Conservation (phyloP, 2,888 invertebrate genomes). For the Cosmia trapezina region DNA sequence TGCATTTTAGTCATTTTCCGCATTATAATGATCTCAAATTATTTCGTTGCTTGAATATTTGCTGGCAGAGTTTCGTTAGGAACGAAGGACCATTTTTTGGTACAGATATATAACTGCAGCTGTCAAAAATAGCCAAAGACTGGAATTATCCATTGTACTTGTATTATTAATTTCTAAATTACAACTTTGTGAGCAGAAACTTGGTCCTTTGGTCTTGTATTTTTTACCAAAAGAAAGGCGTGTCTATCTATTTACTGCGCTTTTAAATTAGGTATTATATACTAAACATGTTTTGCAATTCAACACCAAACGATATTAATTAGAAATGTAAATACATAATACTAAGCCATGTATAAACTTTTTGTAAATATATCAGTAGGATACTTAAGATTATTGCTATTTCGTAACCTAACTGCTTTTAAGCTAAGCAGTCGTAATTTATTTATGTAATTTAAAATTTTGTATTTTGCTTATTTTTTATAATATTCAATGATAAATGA, state of each 20-base stretch:
- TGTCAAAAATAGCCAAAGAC: constrained; percentile 8
- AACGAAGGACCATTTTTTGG: not conserved
- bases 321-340: constrained; percentile 57
- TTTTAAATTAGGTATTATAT: not conserved
- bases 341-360: constrained; percentile 55
- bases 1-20: constrained; percentile 12
- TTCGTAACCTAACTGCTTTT: constrained; percentile 18
- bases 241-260: not conserved
- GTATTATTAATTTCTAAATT: not conserved
- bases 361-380: constrained; percentile 58
- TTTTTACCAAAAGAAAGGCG: not conserved
- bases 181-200: not conserved
- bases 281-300: constrained; percentile 20
- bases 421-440: constrained; percentile 7
- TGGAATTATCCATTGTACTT: not conserved
- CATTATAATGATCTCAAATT: constrained; percentile 50
- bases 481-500: not conserved
- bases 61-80: not conserved
- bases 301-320: constrained; percentile 37
- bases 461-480: constrained; percentile 25
- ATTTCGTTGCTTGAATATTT: constrained; percentile 2
- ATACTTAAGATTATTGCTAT: constrained; percentile 29
- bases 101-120: not conserved
- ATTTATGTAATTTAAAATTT: constrained; percentile 31
- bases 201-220: constrained; percentile 24